Evolutionary conservation across 2,113 vertebrate species (phyloP), one percentile per base, ranked within the genome.

Genomic region (Hippocampus guttulatus): DNA sequence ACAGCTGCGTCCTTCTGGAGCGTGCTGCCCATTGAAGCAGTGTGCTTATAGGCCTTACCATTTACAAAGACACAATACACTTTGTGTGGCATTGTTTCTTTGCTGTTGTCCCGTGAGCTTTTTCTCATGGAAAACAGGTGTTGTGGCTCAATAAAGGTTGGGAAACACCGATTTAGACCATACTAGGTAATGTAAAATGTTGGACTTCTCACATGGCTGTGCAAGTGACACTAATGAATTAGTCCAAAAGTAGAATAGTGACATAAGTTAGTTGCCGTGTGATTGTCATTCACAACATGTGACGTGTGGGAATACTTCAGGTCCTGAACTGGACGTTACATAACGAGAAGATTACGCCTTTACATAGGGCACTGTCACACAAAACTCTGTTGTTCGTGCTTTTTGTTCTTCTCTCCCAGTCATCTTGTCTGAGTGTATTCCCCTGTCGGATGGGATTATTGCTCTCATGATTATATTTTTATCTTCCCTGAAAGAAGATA

Each of bases 281-380:
- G 63, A 71, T 23, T 63, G 23, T 62, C 68, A 68, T 25, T 45
- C 49, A 71, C 66, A 73, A 79, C 75, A 69, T 69, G 67, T 86
- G 77, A 85, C 69, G 16, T 65, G 83, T 81, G 77, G 33, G 73
- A 85, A 81, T 79, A 74, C 75, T 81, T 67, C 74, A 62, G 71
- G 54, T 75, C 60, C 61, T 64, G 73, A 71, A 75, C 82, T 69
- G 69, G 64, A 74, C 40, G 21, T 90, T 85, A 74, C 77, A 73
- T 87, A 88, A 89, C 68, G 71, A 82, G 88, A 87, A 38, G 33
- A 89, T 87, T 74, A 79, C 70, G 73, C 68, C 71, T n/a, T 76
- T 65, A 52, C 21, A 70, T 21, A 3, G 8, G 60, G 68, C 40
- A 6, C 40, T 5, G 64, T 47, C 23, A 47, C 27, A 65, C 70